Evolutionary conservation across 2,888 invertebrate species (phyloP), one percentile per base, ranked within the genome.

Genomic region (Kuschelorhynchus macadamiae): DNA sequence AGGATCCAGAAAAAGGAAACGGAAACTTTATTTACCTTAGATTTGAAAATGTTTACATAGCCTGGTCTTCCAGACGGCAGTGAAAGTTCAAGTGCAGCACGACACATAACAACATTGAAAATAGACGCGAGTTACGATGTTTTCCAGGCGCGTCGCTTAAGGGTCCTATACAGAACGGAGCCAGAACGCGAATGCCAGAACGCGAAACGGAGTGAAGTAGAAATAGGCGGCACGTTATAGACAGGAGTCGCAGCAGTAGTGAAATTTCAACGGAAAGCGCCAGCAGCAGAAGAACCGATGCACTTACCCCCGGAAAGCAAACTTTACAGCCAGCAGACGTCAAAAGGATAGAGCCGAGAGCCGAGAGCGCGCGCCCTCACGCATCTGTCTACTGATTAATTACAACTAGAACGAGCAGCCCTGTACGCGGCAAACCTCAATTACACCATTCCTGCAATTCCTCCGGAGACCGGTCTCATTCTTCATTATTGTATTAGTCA

Each of bases 361-460:
- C 62, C 59, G 46, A 65, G 49, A 63, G 67, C 70, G 73, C 74
- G 75, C 73, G 72, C 73, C 71, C 74, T 76, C 76, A 78, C 78
- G 78, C 75, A 76, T 74, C 72, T 73, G 72, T 72, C 75, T 73
- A 65, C 75, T 76, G 77, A 77, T 77, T 78, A 78, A 78, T 78
- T 78, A 77, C 74, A 75, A 60, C 53, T 60, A 64, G 65, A 76
- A 72, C 74, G 74, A 73, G 74, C 73, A 68, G 71, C 72, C 75
- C 74, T 72, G 75, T 72, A 78, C 74, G 74, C 73, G 74, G 75
- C 73, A 71, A 77, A 76, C 77, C 77, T 77, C 77, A 77, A 78
- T 79, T 78, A 79, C 76, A 79, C 75, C 77, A 79, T 78, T 78
- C 79, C 76, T 76, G 75, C 73, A 77, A 78, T 77, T 76, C 76